These are phyloP conservation scores for Ecliptopera silaceata DNA, from an alignment of 2,888 invertebrate genomes.

Conservation along the genomic window DNA sequence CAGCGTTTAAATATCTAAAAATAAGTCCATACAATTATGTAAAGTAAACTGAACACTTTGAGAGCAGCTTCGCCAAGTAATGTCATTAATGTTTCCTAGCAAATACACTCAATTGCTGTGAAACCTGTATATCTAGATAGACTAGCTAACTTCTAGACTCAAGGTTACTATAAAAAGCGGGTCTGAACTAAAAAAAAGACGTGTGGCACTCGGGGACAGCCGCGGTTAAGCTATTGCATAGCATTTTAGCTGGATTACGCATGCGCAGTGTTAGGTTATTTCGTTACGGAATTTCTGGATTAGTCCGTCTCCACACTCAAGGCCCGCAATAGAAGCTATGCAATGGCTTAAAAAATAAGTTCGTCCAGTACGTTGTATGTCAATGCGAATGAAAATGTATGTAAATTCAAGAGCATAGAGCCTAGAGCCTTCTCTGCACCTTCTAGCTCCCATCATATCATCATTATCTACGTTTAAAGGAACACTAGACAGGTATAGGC, in stretches of 20 bases:
- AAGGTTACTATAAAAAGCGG: not conserved
- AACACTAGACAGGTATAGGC: not conserved
- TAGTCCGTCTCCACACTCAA: no score
- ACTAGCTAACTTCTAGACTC: not conserved
- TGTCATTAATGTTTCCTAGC: not conserved
- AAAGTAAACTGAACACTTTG: constrained; percentile 1
- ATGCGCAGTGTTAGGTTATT: no score
- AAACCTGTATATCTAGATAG: constrained; percentile 2
- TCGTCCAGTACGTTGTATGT: not conserved
- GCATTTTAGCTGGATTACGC: no score
- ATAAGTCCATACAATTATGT: not conserved
- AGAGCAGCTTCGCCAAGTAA: constrained; percentile 4
- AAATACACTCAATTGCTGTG: constrained; percentile 1
- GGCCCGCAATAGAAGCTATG: no score
- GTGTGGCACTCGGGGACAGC: no score
- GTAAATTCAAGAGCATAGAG: constrained; percentile 9
- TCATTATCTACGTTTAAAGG: constrained; percentile 6
- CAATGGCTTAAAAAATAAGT: no score
- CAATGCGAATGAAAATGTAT: constrained; percentile 1
- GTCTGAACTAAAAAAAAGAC: no score
- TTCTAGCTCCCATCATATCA: constrained; percentile 10
- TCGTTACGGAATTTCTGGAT: no score
- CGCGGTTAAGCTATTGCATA: no score
- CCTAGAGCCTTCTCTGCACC: constrained; percentile 13
- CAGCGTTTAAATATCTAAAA: not conserved